Conservation (phyloP, 2,797 vertebrate species). For the Sternotherus odoratus region DNA sequence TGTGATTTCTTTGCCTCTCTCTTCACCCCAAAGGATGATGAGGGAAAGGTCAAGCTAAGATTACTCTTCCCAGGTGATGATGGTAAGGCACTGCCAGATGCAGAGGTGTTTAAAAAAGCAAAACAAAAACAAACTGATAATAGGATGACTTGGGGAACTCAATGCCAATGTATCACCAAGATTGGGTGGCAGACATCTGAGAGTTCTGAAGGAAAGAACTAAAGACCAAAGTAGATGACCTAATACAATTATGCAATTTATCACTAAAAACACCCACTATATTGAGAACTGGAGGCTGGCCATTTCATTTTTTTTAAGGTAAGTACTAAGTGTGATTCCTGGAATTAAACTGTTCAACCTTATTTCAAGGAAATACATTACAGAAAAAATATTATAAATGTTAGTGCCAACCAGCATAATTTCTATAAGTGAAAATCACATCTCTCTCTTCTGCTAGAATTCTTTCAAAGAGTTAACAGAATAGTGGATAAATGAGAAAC, state of each 20-base stretch:
- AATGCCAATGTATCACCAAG: background rate
- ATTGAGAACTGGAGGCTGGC: background rate
- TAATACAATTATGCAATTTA: background rate
- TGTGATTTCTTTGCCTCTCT: background rate
- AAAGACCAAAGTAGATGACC: background rate
- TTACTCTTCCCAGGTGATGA: background rate
- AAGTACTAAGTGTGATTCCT: background rate
- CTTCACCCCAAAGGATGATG: background rate
- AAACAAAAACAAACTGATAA: background rate
- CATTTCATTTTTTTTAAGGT: background rate
- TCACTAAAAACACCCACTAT: background rate
- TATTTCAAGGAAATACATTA: slow-evolving; percentile 2
- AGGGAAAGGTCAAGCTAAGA: background rate
- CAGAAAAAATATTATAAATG: background rate
- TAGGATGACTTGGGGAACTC: background rate
- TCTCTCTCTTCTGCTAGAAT: background rate
- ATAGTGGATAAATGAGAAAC: background rate
- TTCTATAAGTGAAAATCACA: rapidly evolving
- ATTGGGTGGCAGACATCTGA: background rate
- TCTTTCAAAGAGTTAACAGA: slow-evolving; percentile 61
- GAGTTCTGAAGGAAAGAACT: background rate
- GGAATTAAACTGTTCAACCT: background rate
- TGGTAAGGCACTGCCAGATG: background rate
- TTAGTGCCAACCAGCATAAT: background rate
- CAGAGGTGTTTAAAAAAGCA: background rate